These are phyloP conservation scores for Heterodera carotae DNA, from an alignment of 1,140 invertebrate species.

Conservation along the genomic window DNA sequence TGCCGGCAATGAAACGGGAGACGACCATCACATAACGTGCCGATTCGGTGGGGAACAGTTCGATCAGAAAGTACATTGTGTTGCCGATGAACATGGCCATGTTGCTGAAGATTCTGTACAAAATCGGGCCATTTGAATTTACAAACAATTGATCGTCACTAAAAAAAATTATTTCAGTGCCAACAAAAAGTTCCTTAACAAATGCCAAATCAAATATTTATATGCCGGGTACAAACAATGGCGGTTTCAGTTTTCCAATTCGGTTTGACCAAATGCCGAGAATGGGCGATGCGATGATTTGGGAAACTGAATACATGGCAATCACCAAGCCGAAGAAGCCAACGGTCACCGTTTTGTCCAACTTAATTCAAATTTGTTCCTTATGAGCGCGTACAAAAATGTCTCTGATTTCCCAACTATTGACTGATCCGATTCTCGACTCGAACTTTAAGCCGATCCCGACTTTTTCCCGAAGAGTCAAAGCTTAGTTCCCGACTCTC, in stretches of 20 bases:
- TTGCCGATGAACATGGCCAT: conserved; percentile 39
- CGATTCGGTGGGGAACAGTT: conserved; percentile 20
- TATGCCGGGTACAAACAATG: conserved; percentile 20
- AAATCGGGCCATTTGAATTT: too few relatives aligned
- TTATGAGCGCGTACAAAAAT: too few relatives aligned
- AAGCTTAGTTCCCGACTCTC: not conserved
- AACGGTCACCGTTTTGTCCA: conserved; percentile 23
- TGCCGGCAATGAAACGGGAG: conserved; percentile 43
- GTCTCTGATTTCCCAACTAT: too few relatives aligned
- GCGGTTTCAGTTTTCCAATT: conserved; percentile 28
- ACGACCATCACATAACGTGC: conserved; percentile 36
- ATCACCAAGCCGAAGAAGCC: conserved; percentile 36
- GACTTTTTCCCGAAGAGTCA: too few relatives aligned
- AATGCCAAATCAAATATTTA: not conserved
- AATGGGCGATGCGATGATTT: conserved; percentile 36
- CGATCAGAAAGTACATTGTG: conserved; percentile 33
- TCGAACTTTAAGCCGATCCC: too few relatives aligned
- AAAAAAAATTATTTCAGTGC: not conserved
- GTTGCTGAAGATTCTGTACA: conserved; percentile 39
- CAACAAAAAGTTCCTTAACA: too few relatives aligned
- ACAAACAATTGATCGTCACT: not conserved
- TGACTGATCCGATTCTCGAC: too few relatives aligned
- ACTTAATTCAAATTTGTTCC: conserved; percentile 40
- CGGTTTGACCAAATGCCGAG: conserved; percentile 37
- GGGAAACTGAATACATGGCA: conserved; percentile 33